A percentile compares a stretch with the other conserved stretches of the same genome.
Evolutionary conservation across 2,888 invertebrate species (phyloP).

Genomic region (Diarsia rubi): DNA sequence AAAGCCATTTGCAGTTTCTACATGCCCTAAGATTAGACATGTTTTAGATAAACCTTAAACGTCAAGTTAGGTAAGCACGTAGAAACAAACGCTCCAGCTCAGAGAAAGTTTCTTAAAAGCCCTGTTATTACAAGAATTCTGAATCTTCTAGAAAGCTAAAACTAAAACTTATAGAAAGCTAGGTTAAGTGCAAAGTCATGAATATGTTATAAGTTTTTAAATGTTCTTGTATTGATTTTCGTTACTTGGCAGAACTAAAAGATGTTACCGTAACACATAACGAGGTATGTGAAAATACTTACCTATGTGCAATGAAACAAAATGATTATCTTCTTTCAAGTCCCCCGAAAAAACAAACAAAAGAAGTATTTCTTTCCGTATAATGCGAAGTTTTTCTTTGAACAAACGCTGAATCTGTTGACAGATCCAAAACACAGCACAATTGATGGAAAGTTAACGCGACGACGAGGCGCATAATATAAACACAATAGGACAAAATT

Average conservation of each 20-base stretch:
- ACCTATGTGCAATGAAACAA: constrained; percentile 17
- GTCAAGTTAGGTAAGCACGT: not conserved
- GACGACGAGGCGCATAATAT: constrained; percentile 73
- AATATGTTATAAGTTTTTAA: not conserved
- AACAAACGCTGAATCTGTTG: constrained; percentile 74
- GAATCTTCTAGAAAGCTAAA: not conserved
- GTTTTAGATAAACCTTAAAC: not conserved
- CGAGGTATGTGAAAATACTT: not conserved
- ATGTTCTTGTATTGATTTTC: not conserved
- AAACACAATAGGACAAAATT: constrained; percentile 79
- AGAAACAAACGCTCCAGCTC: not conserved
- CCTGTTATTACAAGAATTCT: not conserved
- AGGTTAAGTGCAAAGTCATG: not conserved
- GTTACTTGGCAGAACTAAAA: not conserved
- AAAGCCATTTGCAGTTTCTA: constrained; percentile 14
- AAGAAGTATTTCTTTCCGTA: constrained; percentile 64
- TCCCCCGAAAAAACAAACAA: constrained; percentile 66
- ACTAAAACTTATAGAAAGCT: constrained; percentile 4
- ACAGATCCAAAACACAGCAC: constrained; percentile 73
- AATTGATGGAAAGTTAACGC: constrained; percentile 82
- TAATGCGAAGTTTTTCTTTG: constrained; percentile 66
- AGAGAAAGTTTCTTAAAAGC: not conserved
- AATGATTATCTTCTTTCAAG: constrained; percentile 56
- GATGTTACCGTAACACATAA: not conserved
- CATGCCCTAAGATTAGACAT: not conserved